Conservation (phyloP, 1,140 invertebrate species). For the Drosophila sproati region DNA sequence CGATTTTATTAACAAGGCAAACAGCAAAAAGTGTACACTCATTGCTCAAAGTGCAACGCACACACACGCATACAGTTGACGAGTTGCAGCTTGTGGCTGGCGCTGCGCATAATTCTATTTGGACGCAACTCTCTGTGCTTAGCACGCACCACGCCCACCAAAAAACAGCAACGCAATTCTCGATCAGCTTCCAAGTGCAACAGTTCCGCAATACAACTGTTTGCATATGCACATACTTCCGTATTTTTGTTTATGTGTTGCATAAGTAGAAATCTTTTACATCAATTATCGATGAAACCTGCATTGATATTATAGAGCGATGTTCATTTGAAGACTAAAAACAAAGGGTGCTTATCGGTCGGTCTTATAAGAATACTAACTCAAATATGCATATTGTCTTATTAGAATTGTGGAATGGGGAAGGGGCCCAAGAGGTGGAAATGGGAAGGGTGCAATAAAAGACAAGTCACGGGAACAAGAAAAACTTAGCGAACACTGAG, state of each 20-base stretch:
- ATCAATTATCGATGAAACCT: neutral
- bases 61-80: constrained; percentile 15
- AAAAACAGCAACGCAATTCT: constrained; percentile 3
- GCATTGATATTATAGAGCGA: neutral
- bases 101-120: constrained; percentile 35
- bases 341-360: neutral
- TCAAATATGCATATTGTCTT: too few relatives aligned
- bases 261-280: neutral
- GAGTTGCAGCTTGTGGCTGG: constrained; percentile 22
- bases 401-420: too few relatives aligned
- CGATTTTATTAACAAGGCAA: constrained; percentile 16
- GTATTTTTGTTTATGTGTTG: constrained; percentile 2
- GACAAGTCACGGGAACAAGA: too few relatives aligned
- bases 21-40: constrained; percentile 23
- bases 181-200: neutral
- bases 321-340: neutral
- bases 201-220: neutral
- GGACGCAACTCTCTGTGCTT: constrained; percentile 1
- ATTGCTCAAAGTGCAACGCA: constrained; percentile 33
- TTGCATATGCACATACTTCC: neutral
- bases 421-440: too few relatives aligned
- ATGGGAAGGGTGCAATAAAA: too few relatives aligned
- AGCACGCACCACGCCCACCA: constrained; percentile 21
- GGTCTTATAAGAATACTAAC: neutral
- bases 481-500: too few relatives aligned